These are phyloP conservation scores for Capreolus pygargus DNA, from an alignment of 2,113 vertebrate genomes.

Conservation along the genomic window DNA sequence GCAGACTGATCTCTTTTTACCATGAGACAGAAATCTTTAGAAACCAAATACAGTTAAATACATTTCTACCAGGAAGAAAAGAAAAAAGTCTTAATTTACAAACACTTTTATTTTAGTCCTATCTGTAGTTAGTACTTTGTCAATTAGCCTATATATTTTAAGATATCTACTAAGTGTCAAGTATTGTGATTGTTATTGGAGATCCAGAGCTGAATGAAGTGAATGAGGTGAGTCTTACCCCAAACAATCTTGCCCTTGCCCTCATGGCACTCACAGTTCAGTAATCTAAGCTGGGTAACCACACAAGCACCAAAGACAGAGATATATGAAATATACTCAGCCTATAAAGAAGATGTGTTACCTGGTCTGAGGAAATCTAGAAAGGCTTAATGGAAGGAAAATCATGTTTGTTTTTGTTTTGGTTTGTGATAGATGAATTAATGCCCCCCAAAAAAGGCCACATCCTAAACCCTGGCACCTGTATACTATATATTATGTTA, in stretches of 20 bases:
- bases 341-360: not conserved
- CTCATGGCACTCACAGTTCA: not conserved
- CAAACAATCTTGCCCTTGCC: not conserved
- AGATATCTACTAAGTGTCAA: not conserved
- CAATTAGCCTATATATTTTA: not conserved
- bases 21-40: not conserved
- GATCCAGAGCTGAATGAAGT: not conserved
- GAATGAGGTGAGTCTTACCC: not conserved
- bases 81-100: not conserved
- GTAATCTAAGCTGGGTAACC: not conserved
- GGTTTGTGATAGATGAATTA: not conserved
- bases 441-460: rapidly evolving
- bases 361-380: not conserved
- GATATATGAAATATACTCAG: not conserved
- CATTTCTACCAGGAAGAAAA: not conserved
- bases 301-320: not conserved
- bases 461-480: not conserved
- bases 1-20: not conserved
- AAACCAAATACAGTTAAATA: not conserved
- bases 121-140: not conserved
- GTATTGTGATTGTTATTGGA: not conserved
- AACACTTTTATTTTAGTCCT: not conserved
- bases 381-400: not conserved
- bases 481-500: not conserved
- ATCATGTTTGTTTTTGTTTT: not conserved